Percentiles rank a stretch among this genome's conserved stretches.
Evolutionary conservation across 2,113 vertebrate species (phyloP).

Genomic region (Ptychochromis oligacanthus): DNA sequence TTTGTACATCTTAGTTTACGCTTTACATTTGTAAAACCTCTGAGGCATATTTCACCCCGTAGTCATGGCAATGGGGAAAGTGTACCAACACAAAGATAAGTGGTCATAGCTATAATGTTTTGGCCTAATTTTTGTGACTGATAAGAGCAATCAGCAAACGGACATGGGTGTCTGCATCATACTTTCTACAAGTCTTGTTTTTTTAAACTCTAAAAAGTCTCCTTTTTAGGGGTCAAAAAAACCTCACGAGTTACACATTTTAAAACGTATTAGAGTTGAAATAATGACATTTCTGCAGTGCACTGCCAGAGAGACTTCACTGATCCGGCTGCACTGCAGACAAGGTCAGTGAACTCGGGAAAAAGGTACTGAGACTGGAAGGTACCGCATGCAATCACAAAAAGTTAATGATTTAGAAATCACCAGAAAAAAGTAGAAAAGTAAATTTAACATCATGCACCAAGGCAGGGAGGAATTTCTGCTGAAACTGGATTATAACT

Average conservation of each 20-base stretch:
- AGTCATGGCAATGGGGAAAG: not conserved
- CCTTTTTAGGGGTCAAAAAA: no score
- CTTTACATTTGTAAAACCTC: no score
- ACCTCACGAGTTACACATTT: not conserved
- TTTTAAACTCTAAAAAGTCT: no score
- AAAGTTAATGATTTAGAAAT: not conserved
- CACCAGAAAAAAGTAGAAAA: not conserved
- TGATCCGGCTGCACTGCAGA: constrained; percentile 19
- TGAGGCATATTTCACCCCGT: no score
- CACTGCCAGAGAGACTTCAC: not conserved
- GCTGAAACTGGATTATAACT: not conserved
- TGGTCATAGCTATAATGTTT: not conserved
- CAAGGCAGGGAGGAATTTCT: not conserved
- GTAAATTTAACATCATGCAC: no score
- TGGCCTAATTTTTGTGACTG: not conserved
- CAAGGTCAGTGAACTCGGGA: constrained; percentile 26
- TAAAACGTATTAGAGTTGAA: not conserved
- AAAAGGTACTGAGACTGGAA: no score
- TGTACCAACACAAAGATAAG: not conserved
- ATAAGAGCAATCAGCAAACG: not conserved
- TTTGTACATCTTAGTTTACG: no score
- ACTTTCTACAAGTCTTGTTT: not conserved
- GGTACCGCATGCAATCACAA: no score
- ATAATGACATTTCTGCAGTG: not conserved
- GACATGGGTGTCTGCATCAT: not conserved